Base-by-base conservation (phyloP, 2,888 invertebrate genomes). In the Mythimna lalbum region DNA sequence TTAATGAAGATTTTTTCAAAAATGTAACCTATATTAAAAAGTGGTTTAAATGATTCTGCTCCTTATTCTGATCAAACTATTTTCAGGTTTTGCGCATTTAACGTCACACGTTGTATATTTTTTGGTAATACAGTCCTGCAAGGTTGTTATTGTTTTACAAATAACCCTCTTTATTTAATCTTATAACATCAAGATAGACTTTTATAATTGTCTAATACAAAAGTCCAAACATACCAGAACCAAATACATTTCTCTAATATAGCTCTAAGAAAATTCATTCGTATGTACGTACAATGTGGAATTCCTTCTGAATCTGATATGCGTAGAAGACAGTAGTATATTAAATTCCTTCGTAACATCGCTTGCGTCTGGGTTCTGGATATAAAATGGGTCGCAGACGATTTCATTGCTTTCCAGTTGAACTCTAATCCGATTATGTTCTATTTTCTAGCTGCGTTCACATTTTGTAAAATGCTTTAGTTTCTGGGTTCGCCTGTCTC, bases 311-410 rank as follows among this genome's bases (percentile, higher is more conserved):
- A 27, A 17, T 43, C n/a, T 62, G 33, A 17, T 31, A 50, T 66
- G 36, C 63, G 60, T 33, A 62, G 3, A 33, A 56, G 43, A 52
- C 75, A 62, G 57, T 53, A 21, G 53, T 74, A 80, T 74, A 77
- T 77, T 77, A 77, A 80, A 77, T 77, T 77, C 77, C 76, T 65
- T 39, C 50, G 56, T 56, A 14, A 47, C 69, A 62, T 65, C 50
- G 52, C 50, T 53, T 10, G 27, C 31, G 64, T 27, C 61, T 63
- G 19, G 60, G 36, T 50, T 73, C 55, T 52, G 39, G 64, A 43
- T 17, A 74, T 56, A 53, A 73, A 60, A 63, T 63, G 23, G 63
- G 55, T 79, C 76, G 39, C 50, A 21, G 12, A 47, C 4, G 6
- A 49, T 63, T 60, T 79, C 31, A 67, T 76, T 76, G 74, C 39